Evolutionary conservation across 2,113 vertebrate species (phyloP).

Genomic region (Microtus ochrogaster): DNA sequence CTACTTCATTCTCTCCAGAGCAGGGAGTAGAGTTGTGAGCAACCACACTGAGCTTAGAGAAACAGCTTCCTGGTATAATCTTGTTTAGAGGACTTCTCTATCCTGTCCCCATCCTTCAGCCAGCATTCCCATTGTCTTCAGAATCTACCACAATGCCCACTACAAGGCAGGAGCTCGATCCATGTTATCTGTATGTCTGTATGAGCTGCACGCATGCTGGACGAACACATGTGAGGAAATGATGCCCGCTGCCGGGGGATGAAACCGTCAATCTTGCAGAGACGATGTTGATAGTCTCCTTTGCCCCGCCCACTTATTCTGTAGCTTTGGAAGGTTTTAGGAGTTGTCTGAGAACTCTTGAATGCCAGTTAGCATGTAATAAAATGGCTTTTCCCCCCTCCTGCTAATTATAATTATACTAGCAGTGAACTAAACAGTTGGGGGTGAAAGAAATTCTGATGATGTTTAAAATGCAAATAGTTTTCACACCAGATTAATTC

Average conservation of each 20-base stretch:
- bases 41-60: neutral
- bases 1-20: neutral
- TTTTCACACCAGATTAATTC: slow-evolving; percentile 76
- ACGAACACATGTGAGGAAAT: neutral
- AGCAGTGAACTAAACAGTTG: slow-evolving; percentile 74
- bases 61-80: neutral
- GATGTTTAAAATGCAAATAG: slow-evolving; percentile 81
- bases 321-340: slow-evolving; percentile 7
- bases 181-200: neutral
- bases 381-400: neutral
- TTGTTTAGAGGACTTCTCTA: neutral
- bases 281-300: neutral
- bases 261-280: neutral
- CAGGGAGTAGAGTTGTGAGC: neutral
- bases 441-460: slow-evolving; percentile 77
- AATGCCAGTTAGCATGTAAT: slow-evolving; percentile 48
- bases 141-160: neutral
- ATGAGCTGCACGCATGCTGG: neutral
- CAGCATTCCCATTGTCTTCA: neutral
- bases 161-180: neutral
- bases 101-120: neutral
- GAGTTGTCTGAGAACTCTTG: slow-evolving; percentile 59
- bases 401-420: slow-evolving; percentile 65
- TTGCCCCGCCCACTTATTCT: slow-evolving; percentile 22
- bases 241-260: neutral